Evolutionary conservation across 2,113 vertebrate genomes (phyloP).

Genomic region (Ovis canadensis): DNA sequence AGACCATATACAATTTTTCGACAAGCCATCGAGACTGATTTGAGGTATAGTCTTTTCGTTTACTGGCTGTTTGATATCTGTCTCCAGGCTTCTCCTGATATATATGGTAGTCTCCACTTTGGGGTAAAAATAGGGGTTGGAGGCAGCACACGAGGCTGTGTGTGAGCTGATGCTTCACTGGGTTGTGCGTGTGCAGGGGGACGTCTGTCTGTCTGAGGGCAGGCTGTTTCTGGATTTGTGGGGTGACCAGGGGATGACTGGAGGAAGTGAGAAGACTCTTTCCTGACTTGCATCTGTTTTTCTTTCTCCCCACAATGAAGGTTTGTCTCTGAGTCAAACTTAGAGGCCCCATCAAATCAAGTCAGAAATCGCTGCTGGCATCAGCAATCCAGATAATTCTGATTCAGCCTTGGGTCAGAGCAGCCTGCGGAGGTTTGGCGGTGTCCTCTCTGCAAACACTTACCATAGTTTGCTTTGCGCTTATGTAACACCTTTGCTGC

Average conservation of each 20-base stretch:
- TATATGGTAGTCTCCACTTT: not conserved
- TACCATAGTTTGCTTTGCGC: not conserved
- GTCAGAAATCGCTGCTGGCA: not conserved
- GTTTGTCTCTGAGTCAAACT: not conserved
- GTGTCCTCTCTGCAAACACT: not conserved
- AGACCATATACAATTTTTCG: not conserved
- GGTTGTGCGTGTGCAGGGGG: not conserved
- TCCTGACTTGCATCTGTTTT: not conserved
- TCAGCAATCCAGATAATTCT: not conserved
- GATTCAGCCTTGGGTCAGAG: not conserved
- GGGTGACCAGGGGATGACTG: not conserved
- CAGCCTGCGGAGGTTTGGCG: not conserved
- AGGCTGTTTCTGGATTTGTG: not conserved
- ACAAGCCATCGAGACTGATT: not conserved
- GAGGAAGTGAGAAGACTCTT: not conserved
- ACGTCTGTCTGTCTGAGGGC: not conserved
- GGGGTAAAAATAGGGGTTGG: not conserved
- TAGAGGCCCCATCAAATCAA: not conserved
- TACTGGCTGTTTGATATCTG: not conserved
- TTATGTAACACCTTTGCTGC: not conserved
- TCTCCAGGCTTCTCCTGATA: not conserved
- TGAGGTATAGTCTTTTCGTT: not conserved
- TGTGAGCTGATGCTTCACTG: not conserved
- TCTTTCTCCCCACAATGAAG: not conserved
- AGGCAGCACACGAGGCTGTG: not conserved